phyloP scores from a whole-genome alignment of 1,140 invertebrate species.

The Penaeus vannamei region DNA sequence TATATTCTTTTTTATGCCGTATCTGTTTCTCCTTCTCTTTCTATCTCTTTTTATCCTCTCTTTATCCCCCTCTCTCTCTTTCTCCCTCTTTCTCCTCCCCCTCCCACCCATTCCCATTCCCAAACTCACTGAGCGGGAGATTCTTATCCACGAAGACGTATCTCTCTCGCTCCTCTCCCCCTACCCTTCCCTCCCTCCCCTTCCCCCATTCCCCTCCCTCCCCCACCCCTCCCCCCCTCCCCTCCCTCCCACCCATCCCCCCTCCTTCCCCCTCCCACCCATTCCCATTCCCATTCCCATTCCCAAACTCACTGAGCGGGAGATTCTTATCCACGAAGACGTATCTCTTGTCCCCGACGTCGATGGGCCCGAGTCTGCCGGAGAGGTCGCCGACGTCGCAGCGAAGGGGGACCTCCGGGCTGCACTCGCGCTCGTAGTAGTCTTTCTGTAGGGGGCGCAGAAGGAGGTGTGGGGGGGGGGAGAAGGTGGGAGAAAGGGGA shows the following conservation, averaged over 20 bases:
- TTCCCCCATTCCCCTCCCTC: neutral
- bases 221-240: too few relatives aligned
- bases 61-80: too few relatives aligned
- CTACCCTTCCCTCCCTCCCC: neutral
- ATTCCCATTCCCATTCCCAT: too few relatives aligned
- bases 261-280: too few relatives aligned
- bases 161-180: neutral
- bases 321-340: conserved; percentile 90
- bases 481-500: neutral
- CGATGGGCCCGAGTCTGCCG: conserved; percentile 85
- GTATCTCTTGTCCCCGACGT: conserved; percentile 83
- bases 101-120: too few relatives aligned
- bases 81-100: too few relatives aligned
- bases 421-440: conserved; percentile 89
- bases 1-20: too few relatives aligned
- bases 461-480: neutral
- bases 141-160: conserved; percentile 88
- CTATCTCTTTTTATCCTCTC: neutral
- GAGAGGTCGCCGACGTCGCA: conserved; percentile 96
- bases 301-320: conserved; percentile 77
- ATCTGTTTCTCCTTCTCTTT: too few relatives aligned
- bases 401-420: conserved; percentile 85
- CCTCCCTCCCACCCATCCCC: too few relatives aligned
- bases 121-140: conserved; percentile 80
- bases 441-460: conserved; percentile 77